These are phyloP conservation scores for Gopherus evgoodei DNA, from an alignment of 2,113 vertebrate species.

Conservation along the genomic window DNA sequence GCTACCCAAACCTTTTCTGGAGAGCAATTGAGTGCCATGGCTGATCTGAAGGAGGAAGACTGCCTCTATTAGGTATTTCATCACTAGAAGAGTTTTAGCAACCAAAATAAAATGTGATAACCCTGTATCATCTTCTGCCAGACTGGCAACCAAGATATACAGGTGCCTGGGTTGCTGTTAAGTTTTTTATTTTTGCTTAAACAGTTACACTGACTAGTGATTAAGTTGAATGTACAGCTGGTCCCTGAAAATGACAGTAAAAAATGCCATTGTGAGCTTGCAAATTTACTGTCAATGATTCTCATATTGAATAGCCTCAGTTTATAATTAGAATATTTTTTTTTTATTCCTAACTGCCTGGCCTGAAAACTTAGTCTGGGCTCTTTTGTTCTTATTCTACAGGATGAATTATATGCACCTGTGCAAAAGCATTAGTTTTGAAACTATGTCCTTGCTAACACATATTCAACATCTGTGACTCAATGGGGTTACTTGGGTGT, in stretches of 20 bases:
- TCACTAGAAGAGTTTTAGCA: too few species aligned
- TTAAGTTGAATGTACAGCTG: neutral
- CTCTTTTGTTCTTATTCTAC: neutral
- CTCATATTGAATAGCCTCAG: neutral
- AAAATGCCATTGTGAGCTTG: neutral
- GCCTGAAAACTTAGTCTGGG: neutral
- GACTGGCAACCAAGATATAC: neutral
- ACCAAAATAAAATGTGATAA: neutral
- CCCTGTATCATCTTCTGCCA: neutral
- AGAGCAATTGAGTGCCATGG: neutral
- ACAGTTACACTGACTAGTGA: neutral
- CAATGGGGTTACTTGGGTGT: neutral
- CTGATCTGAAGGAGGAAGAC: neutral
- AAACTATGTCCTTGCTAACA: neutral
- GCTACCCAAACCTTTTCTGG: neutral
- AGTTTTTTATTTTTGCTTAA: neutral
- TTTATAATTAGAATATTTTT: neutral
- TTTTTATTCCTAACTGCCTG: neutral
- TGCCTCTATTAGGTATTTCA: neutral
- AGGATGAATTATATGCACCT: neutral
- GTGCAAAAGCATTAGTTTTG: neutral
- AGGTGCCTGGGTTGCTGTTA: neutral
- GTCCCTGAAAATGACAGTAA: neutral
- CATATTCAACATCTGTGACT: neutral
- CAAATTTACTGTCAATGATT: neutral